A percentile compares a stretch with the other conserved stretches of the same genome.
phyloP scores from a whole-genome alignment of 2,113 vertebrate species.

The Anas platyrhynchos region DNA sequence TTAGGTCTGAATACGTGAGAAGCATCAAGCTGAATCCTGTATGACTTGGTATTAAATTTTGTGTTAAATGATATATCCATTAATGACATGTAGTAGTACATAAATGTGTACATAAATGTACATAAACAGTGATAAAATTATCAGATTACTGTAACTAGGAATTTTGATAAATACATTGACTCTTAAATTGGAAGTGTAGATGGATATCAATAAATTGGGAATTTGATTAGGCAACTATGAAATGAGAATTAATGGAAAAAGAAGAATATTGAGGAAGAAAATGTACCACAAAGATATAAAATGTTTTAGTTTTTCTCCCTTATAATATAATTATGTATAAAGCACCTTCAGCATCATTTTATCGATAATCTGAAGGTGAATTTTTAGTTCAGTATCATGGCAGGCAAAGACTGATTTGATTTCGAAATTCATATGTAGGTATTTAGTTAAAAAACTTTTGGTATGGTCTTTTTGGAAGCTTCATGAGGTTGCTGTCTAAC shows the following conservation, averaged over 20 bases:
- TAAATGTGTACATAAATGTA: neutral
- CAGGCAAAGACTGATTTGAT: neutral
- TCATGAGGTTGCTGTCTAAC: neutral
- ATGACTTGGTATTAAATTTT: neutral
- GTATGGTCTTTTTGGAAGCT: neutral
- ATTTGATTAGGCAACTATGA: slow-evolving; percentile 2
- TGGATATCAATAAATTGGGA: neutral
- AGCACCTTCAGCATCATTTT: neutral
- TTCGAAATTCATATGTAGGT: neutral
- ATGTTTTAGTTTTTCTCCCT: neutral
- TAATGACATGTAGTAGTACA: slow-evolving; percentile 5
- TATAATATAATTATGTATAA: neutral
- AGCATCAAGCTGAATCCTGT: neutral
- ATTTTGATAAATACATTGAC: neutral
- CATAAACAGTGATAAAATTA: neutral
- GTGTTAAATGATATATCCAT: neutral
- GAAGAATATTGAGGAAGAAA: neutral
- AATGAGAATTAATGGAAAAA: slow-evolving; percentile 37
- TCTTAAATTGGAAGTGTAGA: neutral
- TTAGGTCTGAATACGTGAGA: neutral
- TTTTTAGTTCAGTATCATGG: neutral
- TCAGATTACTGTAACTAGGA: neutral
- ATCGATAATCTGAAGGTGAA: neutral
- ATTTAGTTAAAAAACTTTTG: neutral
- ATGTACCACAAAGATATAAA: neutral